Evolutionary conservation across 2,888 invertebrate species (phyloP), one percentile per base, ranked within the genome.

Genomic region (Rapana venosa): DNA sequence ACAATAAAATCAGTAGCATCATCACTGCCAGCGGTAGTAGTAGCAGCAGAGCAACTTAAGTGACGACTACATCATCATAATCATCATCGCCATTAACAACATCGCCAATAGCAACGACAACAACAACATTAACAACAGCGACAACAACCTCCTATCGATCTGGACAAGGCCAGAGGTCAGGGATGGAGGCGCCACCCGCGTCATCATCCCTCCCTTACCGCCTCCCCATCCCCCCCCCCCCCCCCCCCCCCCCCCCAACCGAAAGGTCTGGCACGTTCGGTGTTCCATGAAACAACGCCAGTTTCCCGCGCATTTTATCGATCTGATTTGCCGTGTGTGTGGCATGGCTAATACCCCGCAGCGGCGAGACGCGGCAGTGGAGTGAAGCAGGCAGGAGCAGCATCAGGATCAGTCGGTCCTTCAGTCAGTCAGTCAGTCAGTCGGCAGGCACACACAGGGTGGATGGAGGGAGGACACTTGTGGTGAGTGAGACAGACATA

Each of bases 251-350:
- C n/a, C n/a, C 74, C 11, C 70, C 70, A 20, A 56, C 56, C 58
- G 5, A 26, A 61, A n/a, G 15, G 11, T 85, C 30, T 85, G 58
- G 30, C 85, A 85, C 85, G 86, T 13, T 86, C 61, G 61, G 30
- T 32, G 11, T 66, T 30, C 61, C 86, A 66, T 86, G 32, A 86
- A 86, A 86, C 86, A 86, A 86, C 61, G 35, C 66, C 61, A 58
- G 66, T 61, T 86, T 86, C 86, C 66, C 86, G 86, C 86, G 86
- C 66, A 86, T 86, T n/a, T 86, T 86, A 86, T 86, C 86, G 86
- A 86, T 66, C 86, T 66, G 86, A 66, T 32, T 61, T 86, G 30
- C 36, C 36, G 32, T 83, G 36, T 83, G 81, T 35, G 77, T 8
- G n/a, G 26, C 30, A 22, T 22, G 26, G 81, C 81, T 83, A 47